Conservation (phyloP, 2,113 vertebrate genomes). For the Neodon shergylaensis region DNA sequence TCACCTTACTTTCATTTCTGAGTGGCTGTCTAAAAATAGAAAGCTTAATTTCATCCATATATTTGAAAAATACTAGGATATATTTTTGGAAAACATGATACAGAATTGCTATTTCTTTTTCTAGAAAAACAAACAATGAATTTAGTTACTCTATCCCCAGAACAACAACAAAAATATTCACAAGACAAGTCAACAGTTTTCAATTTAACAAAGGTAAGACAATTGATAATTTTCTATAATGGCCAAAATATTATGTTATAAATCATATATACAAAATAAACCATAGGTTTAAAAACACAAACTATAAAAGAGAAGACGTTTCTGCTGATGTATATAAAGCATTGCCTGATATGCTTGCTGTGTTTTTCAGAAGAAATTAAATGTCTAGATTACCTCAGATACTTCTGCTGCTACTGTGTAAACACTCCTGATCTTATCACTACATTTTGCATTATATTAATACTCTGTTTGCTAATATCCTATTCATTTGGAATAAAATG, state of each 20-base stretch:
- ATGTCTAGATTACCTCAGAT: not conserved
- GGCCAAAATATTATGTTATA: not conserved
- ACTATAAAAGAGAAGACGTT: not conserved
- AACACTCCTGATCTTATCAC: not conserved
- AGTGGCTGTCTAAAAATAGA: not conserved
- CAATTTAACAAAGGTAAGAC: not conserved
- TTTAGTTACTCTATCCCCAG: not conserved
- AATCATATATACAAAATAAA: not conserved
- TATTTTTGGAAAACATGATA: not conserved
- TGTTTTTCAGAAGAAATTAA: not conserved
- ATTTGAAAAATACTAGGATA: not conserved
- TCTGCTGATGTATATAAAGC: not conserved
- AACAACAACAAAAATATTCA: not conserved
- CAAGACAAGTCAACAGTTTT: not conserved
- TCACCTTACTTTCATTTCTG: not conserved
- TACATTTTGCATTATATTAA: not conserved
- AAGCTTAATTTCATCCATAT: not conserved
- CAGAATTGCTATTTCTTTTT: not conserved
- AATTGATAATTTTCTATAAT: not conserved
- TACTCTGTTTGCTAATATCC: not conserved
- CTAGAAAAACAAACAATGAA: not conserved
- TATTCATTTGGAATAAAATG: not conserved
- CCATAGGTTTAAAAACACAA: not conserved
- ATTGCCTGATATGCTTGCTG: not conserved
- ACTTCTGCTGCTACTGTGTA: not conserved